Evolutionary conservation across 2,113 vertebrate genomes (phyloP).

Genomic region (Chiloscyllium plagiosum): DNA sequence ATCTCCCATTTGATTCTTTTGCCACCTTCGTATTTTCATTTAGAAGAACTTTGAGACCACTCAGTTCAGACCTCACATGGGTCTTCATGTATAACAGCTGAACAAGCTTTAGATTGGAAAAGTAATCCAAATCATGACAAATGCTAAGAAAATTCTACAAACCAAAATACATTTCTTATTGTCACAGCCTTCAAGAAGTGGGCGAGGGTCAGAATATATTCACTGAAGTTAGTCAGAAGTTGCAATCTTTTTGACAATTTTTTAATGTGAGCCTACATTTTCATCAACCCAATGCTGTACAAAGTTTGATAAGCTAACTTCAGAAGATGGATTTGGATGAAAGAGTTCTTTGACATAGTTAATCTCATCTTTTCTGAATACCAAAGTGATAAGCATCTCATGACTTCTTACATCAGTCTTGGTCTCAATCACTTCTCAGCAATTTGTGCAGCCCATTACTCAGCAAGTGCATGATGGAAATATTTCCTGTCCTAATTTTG

Average conservation of each 20-base stretch:
- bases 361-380: neutral
- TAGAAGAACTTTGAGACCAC: neutral
- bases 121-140: neutral
- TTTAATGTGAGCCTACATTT: neutral
- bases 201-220: neutral
- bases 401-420: neutral
- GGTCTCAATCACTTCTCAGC: neutral
- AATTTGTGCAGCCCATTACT: neutral
- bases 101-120: neutral
- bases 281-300: neutral
- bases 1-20: neutral
- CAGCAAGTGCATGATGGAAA: neutral
- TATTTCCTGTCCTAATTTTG: neutral
- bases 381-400: neutral
- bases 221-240: neutral
- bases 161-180: neutral
- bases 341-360: neutral
- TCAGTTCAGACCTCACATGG: neutral
- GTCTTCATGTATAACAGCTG: neutral
- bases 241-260: neutral
- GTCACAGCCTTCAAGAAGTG: neutral
- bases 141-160: neutral
- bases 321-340: neutral
- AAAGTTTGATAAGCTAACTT: neutral
- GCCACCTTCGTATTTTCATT: neutral